Base-by-base conservation (phyloP, 2,888 invertebrate species). In the Sphaerophoria rueppellii region DNA sequence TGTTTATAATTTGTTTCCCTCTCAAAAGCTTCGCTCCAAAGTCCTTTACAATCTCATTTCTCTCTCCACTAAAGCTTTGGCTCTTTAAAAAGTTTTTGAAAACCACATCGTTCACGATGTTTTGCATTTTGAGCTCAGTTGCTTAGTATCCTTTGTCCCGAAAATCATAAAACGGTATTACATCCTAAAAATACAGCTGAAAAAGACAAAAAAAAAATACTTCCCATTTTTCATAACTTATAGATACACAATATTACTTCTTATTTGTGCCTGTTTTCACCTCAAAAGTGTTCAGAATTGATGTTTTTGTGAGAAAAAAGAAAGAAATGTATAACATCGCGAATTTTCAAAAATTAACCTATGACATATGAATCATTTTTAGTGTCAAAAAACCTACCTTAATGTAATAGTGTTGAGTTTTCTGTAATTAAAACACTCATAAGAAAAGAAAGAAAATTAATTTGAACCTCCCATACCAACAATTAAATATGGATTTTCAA, bases 131-230 rank as follows among this genome's bases (percentile, higher is more conserved):
- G 61, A 34, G 32, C 61, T 81, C 75, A 83, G 83, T 83, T 72
- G 75, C 69, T 37, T 83, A 72, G 60, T 61, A 67, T 79, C 79
- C 83, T 79, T 83, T 75, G 80, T 80, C 75, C 83, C 72, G 75
- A 72, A 50, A 48, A 46, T 50, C 46, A 61, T 32, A n/a, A 60
- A 78, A 69, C 54, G 61, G 69, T 55, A 58, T 14, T 40, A 32
- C 12, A 35, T 74, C 54, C 40, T 24, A 6, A 7, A 12, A 61
- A 52, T 61, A 69, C 54, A 9, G 46, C 52, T 48, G 32, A 24
- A 46, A 70, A 78, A n/a, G n/a, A 35, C 58, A 57, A 6, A 69
- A 70, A 35, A 63, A 50, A 4, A 70, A 70, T 57, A 32, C 43
- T 79, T 69, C 52, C 50, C 63, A 46, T 40, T 9, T 24, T 34